phyloP scores from a whole-genome alignment of 2,113 vertebrate species.

The Oreocharis arfaki region DNA sequence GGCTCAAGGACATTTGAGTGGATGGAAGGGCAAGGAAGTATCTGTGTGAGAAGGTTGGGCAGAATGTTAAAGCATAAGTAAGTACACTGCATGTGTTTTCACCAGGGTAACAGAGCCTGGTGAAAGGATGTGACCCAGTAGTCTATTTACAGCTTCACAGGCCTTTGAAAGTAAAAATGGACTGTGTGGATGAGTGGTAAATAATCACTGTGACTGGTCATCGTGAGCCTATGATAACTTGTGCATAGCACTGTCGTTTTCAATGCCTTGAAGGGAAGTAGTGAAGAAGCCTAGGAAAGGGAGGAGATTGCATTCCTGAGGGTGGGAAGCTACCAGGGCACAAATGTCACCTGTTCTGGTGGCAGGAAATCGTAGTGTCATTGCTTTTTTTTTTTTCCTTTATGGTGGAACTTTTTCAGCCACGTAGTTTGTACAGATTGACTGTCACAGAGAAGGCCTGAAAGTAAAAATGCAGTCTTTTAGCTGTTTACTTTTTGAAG shows the following conservation, averaged over 20 bases:
- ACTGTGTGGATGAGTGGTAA: not conserved
- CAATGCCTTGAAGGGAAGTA: not conserved
- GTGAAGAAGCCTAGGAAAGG: not conserved
- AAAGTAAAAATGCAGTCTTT: not conserved
- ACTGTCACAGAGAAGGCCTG: not conserved
- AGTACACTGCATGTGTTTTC: not conserved
- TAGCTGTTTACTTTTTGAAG: not conserved
- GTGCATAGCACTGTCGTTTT: not conserved
- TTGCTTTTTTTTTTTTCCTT: not conserved
- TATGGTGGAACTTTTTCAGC: not conserved
- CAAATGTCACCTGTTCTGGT: not conserved
- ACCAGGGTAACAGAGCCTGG: not conserved
- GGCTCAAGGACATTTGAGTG: not conserved
- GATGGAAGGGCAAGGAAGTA: not conserved
- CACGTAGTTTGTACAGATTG: rapidly evolving
- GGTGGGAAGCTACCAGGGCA: not conserved
- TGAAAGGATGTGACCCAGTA: not conserved
- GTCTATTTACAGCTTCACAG: not conserved
- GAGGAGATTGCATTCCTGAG: not conserved
- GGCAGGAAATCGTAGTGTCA: not conserved
- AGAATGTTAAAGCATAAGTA: not conserved
- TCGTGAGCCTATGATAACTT: not conserved
- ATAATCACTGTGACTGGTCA: not conserved
- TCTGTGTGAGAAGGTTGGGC: not conserved
- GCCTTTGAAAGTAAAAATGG: not conserved